Conservation (phyloP, 2,113 vertebrate species). For the Taurulus bubalis region DNA sequence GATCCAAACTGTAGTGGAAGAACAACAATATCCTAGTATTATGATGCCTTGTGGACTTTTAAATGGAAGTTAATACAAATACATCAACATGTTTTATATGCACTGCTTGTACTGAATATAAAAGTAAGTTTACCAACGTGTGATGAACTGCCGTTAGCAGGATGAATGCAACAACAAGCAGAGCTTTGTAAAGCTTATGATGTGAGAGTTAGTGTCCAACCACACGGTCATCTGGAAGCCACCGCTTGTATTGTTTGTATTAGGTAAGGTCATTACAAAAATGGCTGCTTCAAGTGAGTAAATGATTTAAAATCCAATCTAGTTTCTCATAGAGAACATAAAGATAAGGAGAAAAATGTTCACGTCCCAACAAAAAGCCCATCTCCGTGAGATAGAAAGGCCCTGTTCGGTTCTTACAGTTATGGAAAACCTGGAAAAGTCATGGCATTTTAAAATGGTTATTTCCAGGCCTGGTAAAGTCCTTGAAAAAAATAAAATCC, state of each 20-base stretch:
- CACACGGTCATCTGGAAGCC: neutral
- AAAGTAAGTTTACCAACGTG: neutral
- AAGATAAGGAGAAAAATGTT: neutral
- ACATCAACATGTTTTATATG: neutral
- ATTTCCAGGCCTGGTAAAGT: too few relatives aligned
- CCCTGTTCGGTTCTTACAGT: too few relatives aligned
- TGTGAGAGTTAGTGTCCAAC: neutral
- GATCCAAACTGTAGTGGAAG: neutral
- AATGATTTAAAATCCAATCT: neutral
- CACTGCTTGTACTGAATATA: neutral
- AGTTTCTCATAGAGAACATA: too few relatives aligned
- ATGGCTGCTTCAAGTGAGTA: neutral
- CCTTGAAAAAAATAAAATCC: too few relatives aligned
- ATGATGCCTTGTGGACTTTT: neutral
- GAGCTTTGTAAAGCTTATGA: neutral
- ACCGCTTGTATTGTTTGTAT: neutral
- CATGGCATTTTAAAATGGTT: too few relatives aligned
- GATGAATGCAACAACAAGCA: too few relatives aligned
- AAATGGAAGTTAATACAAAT: neutral
- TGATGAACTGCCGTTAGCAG: neutral
- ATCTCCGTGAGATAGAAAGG: too few relatives aligned
- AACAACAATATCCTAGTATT: neutral
- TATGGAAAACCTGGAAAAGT: too few relatives aligned
- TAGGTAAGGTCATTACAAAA: neutral
- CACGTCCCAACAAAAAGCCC: too few relatives aligned